phyloP scores from a whole-genome alignment of 2,113 vertebrate genomes.

The Rhea americana region DNA sequence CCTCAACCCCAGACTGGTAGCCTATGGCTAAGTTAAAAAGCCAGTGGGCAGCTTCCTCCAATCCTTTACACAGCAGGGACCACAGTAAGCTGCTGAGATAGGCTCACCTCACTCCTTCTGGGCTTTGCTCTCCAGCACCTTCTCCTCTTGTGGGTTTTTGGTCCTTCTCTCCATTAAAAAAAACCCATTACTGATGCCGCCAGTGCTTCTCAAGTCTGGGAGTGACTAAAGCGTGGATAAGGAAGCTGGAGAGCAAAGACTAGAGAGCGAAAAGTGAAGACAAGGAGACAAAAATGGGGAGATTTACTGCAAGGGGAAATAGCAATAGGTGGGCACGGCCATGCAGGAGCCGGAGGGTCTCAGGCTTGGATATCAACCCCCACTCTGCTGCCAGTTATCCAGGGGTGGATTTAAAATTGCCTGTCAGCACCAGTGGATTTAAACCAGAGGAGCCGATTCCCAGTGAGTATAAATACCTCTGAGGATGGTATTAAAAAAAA shows the following conservation, averaged over 20 bases:
- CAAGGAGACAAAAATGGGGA: not conserved
- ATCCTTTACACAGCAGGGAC: not conserved
- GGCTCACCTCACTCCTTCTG: not conserved
- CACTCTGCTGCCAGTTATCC: not conserved
- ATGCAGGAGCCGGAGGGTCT: not conserved
- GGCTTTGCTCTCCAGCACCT: fast-evolving
- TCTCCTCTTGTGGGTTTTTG: not conserved
- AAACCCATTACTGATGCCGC: not conserved
- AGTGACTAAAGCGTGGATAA: not conserved
- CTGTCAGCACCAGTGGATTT: not conserved
- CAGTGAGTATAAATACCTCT: fast-evolving
- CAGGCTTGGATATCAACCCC: not conserved
- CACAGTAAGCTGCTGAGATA: fast-evolving
- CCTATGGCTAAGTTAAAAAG: not conserved
- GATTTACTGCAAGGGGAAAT: not conserved
- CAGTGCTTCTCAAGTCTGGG: not conserved
- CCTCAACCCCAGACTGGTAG: fast-evolving
- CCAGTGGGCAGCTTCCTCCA: not conserved
- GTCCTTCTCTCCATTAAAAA: not conserved
- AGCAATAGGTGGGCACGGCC: not conserved
- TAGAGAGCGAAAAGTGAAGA: not conserved
- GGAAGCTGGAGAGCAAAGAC: not conserved
- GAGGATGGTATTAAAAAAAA: fast-evolving
- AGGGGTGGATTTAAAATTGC: not conserved
- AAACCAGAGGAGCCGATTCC: not conserved